These are phyloP conservation scores for Phymanthus crucifer DNA, from an alignment of 92 coral and sea anemone species.

Conservation along the genomic window DNA sequence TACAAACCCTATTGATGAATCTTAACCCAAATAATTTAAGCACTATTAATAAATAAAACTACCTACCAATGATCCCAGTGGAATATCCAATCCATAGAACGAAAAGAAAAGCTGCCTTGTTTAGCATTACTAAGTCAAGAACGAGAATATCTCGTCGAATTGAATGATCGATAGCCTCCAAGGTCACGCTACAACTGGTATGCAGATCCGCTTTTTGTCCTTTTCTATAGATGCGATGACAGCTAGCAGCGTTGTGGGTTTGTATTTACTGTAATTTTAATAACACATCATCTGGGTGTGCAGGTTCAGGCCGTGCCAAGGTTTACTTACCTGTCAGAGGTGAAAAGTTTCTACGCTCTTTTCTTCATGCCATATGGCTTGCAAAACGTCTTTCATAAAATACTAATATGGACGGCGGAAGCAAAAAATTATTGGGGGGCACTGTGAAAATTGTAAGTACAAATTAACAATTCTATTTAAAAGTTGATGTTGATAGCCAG, in stretches of 20 bases:
- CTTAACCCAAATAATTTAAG: not conserved
- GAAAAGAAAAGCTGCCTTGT: not conserved
- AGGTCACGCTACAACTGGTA: not conserved
- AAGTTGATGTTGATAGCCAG: no score
- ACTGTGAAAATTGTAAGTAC: no score
- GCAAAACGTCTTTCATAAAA: no score
- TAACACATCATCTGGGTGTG: not conserved
- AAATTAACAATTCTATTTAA: no score
- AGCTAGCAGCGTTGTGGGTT: not conserved
- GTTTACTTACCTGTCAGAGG: not conserved
- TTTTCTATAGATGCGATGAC: not conserved
- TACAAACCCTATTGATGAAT: not conserved
- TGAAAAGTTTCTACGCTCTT: not conserved
- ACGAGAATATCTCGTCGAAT: not conserved
- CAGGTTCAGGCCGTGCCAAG: not conserved
- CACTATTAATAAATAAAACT: not conserved
- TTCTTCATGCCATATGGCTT: no score
- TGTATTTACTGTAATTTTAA: not conserved
- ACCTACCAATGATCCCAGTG: not conserved
- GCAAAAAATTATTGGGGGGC: no score
- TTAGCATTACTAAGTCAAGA: not conserved
- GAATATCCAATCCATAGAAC: not conserved
- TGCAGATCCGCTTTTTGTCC: not conserved
- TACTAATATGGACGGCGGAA: no score
- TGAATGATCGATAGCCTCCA: not conserved